Percentiles rank a stretch among this genome's conserved stretches.
Evolutionary conservation across 2,113 vertebrate genomes (phyloP).

Genomic region (Labrus mixtus): DNA sequence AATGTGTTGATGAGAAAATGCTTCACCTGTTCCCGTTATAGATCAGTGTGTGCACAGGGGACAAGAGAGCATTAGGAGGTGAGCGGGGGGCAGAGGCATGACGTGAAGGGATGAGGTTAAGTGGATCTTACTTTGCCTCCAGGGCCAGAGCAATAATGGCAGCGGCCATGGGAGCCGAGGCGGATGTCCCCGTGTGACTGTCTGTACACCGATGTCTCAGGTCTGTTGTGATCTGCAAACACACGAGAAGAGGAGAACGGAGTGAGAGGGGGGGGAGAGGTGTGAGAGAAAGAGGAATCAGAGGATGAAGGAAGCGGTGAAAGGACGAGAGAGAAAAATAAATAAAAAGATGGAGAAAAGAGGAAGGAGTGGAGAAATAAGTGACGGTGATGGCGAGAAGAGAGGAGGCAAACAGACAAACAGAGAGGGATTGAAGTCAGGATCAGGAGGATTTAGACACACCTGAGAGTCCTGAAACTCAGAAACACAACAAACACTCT

Average conservation of each 20-base stretch:
- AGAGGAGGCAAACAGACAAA: slow-evolving; percentile 12
- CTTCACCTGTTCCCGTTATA: slow-evolving; percentile 31
- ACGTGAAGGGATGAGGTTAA: slow-evolving; percentile 61
- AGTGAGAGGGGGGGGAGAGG: neutral
- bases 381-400: slow-evolving; percentile 3
- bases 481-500: slow-evolving; percentile 38
- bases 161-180: slow-evolving; percentile 98
- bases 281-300: neutral
- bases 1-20: slow-evolving; percentile 8
- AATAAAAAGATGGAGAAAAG: neutral
- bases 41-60: slow-evolving; percentile 20
- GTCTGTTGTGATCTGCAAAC: slow-evolving; percentile 95
- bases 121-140: slow-evolving; percentile 96
- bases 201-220: slow-evolving; percentile 98
- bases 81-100: slow-evolving; percentile 37
- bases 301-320: neutral
- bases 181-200: slow-evolving; percentile 98
- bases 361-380: neutral
- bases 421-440: slow-evolving; percentile 40
- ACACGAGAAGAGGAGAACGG: slow-evolving; percentile 43
- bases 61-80: slow-evolving; percentile 50
- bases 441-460: slow-evolving; percentile 60
- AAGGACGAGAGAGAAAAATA: neutral
- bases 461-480: slow-evolving; percentile 60
- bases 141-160: slow-evolving; percentile 97